Conservation (phyloP, 2,888 invertebrate genomes). For the Morinoia aosen region DNA sequence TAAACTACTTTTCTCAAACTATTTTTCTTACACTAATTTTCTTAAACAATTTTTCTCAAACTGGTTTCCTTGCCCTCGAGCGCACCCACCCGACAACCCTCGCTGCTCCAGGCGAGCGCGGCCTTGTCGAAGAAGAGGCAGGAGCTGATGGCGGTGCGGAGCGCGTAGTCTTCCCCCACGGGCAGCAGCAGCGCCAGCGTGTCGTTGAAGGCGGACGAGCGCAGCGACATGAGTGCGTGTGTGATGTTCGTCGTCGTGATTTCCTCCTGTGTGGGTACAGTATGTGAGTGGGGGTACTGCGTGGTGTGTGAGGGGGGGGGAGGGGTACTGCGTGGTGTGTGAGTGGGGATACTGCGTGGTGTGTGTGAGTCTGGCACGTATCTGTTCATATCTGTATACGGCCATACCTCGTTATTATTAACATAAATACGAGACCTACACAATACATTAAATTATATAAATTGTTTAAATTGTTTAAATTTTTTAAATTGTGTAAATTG, state of each 20-base stretch:
- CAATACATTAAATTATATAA: too few species aligned
- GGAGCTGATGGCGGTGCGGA: slow-evolving; percentile 70
- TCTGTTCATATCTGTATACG: too few species aligned
- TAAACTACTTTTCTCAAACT: too few species aligned
- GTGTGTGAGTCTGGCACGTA: too few species aligned
- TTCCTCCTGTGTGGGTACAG: not conserved
- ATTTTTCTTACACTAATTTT: too few species aligned
- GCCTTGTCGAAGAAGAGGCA: slow-evolving; percentile 71
- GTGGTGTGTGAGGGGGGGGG: not conserved
- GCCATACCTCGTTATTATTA: too few species aligned
- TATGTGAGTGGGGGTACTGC: not conserved
- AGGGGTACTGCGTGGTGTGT: too few species aligned
- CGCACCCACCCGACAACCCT: slow-evolving; percentile 69
- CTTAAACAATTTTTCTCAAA: too few species aligned
- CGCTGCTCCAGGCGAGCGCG: slow-evolving; percentile 69
- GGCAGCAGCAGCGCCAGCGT: slow-evolving; percentile 42
- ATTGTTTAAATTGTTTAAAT: too few species aligned
- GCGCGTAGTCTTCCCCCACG: slow-evolving; percentile 69
- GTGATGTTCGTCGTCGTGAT: slow-evolving; percentile 29
- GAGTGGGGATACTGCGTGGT: too few species aligned
- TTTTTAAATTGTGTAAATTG: too few species aligned
- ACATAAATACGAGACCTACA: too few species aligned
- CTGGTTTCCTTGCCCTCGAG: not conserved
- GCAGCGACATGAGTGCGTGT: slow-evolving; percentile 36
- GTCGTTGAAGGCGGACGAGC: slow-evolving; percentile 50